A percentile compares a stretch with the other conserved stretches of the same genome.
Conservation (phyloP, 2,113 vertebrate genomes). For the Oxyruncus cristatus region DNA sequence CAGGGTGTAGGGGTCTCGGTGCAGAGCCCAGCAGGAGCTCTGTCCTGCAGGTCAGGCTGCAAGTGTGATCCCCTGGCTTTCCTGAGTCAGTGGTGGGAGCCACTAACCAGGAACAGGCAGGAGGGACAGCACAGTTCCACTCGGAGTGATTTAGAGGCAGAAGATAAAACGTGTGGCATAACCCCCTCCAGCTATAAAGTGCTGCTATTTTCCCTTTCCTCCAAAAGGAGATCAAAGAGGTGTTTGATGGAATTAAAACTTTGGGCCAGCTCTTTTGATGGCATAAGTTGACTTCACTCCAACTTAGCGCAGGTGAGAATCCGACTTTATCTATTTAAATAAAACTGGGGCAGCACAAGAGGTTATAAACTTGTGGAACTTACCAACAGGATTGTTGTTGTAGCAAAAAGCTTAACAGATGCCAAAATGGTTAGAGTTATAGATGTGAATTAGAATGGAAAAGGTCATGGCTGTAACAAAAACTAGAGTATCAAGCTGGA, state of each 20-base stretch:
- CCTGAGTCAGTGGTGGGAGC: fast-evolving
- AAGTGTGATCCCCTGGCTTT: neutral
- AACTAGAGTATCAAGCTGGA: neutral
- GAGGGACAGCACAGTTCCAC: neutral
- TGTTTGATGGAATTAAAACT: conserved; percentile 42
- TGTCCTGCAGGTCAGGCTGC: neutral
- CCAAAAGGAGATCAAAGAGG: conserved; percentile 57
- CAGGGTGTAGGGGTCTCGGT: neutral
- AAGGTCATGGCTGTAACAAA: conserved; percentile 9
- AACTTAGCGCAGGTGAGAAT: conserved; percentile 53
- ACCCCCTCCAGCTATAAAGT: neutral
- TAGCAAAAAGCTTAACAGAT: neutral
- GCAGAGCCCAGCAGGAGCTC: neutral
- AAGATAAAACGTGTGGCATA: neutral
- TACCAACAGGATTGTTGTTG: neutral
- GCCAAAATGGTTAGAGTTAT: conserved; percentile 17
- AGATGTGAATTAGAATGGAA: neutral
- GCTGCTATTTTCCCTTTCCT: conserved; percentile 35
- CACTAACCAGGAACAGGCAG: neutral
- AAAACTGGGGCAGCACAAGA: neutral
- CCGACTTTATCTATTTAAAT: conserved; percentile 49
- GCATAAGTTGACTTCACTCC: conserved; percentile 55
- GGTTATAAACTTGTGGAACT: neutral
- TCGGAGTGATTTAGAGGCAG: neutral
- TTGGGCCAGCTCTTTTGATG: conserved; percentile 63